Conservation (phyloP, 2,113 vertebrate genomes). For the Cryptoleucopteryx plumbea region DNA sequence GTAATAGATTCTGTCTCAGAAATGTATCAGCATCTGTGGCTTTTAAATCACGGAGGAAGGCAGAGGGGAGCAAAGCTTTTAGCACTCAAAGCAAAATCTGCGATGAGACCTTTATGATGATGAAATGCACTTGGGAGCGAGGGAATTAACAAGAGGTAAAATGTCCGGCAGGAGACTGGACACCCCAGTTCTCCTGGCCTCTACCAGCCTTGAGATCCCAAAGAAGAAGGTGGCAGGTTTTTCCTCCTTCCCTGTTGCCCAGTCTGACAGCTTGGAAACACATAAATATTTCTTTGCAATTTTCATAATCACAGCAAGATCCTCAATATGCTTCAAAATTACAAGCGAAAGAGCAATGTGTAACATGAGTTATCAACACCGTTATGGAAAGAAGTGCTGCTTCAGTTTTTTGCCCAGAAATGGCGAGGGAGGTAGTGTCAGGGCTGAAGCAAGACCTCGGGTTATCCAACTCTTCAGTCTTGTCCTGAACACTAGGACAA, state of each 20-base stretch:
- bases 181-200: neutral
- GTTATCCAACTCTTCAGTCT: neutral
- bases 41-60: constrained; percentile 15
- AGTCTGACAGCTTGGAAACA: neutral
- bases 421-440: neutral
- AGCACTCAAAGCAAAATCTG: constrained; percentile 30
- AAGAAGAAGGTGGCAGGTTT: neutral
- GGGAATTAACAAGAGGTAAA: constrained; percentile 4
- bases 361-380: neutral
- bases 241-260: neutral
- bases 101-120: neutral
- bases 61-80: constrained; percentile 32
- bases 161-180: neutral
- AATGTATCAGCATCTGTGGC: constrained; percentile 43
- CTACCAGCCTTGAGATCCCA: neutral
- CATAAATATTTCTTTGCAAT: neutral
- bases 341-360: neutral
- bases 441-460: neutral
- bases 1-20: constrained; percentile 39
- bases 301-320: neutral
- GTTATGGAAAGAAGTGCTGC: neutral
- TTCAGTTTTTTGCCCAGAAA: neutral
- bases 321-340: neutral
- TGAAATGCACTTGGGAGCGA: neutral
- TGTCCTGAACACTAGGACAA: neutral